Evolutionary conservation across 2,113 vertebrate species (phyloP).

Genomic region (Leptobrachium leishanense): DNA sequence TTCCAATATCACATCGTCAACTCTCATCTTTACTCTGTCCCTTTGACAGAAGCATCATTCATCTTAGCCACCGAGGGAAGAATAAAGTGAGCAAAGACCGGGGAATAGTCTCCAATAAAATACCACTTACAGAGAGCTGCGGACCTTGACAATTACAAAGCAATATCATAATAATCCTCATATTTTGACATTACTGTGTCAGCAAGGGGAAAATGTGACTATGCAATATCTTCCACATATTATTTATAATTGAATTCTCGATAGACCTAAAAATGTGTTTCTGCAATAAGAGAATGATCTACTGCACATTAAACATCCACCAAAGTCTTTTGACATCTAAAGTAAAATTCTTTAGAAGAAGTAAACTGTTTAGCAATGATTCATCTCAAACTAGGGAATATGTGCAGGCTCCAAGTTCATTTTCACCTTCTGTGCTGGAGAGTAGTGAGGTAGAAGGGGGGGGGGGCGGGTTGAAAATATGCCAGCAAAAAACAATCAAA

Average conservation of each 20-base stretch:
- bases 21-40: neutral
- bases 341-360: neutral
- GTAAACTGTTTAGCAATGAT: constrained; percentile 25
- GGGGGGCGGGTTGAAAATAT: neutral
- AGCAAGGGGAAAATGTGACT: neutral
- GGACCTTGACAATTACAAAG: constrained; percentile 18
- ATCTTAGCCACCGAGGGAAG: constrained; percentile 2
- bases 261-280: too few relatives aligned
- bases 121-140: neutral
- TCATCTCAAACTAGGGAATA: neutral
- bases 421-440: neutral
- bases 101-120: constrained; percentile 7
- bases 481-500: constrained; percentile 1
- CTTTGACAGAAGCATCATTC: constrained; percentile 9
- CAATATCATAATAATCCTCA: neutral
- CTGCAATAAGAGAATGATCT: neutral
- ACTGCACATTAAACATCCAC: neutral
- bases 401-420: constrained; percentile 1
- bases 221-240: neutral
- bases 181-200: too few relatives aligned
- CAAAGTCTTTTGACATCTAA: neutral
- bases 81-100: constrained; percentile 1
- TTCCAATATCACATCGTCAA: constrained; percentile 3
- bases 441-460: neutral
- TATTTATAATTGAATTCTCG: neutral